Conservation (phyloP, 2,797 vertebrate species). For the Sebastes ruberrimus region DNA sequence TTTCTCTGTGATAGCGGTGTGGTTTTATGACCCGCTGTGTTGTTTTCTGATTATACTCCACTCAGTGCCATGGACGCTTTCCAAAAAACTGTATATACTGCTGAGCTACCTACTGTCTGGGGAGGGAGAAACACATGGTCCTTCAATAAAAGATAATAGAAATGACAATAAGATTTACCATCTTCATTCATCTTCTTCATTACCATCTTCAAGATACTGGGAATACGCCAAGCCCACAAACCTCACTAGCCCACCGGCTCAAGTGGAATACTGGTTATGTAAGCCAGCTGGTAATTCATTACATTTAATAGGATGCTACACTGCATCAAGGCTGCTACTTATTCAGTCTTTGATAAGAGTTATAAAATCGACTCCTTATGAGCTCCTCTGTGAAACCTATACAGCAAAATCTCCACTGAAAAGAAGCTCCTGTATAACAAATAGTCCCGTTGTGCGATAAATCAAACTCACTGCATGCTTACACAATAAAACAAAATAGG, state of each 20-base stretch:
- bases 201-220: slow-evolving; percentile 57
- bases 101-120: slow-evolving; percentile 62
- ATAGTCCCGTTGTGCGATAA: slow-evolving; percentile 32
- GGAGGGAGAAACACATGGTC: slow-evolving; percentile 64
- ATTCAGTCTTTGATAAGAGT: slow-evolving; percentile 60
- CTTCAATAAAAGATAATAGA: slow-evolving; percentile 78
- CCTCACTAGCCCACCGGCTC: slow-evolving; percentile 33
- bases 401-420: slow-evolving; percentile 26
- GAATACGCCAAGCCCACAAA: slow-evolving; percentile 47
- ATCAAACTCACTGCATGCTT: slow-evolving; percentile 40
- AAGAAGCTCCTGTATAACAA: slow-evolving; percentile 23
- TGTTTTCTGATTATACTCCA: slow-evolving; percentile 70
- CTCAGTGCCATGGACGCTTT: slow-evolving; percentile 56
- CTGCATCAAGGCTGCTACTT: slow-evolving; percentile 50
- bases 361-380: slow-evolving; percentile 48
- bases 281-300: slow-evolving; percentile 72
- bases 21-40: slow-evolving; percentile 69
- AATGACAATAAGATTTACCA: slow-evolving; percentile 78
- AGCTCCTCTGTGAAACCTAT: slow-evolving; percentile 27
- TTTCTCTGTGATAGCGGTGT: slow-evolving; percentile 38
- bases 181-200: slow-evolving; percentile 76
- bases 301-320: slow-evolving; percentile 66
- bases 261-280: slow-evolving; percentile 36
- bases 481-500: slow-evolving; percentile 37
- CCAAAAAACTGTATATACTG: slow-evolving; percentile 59